Conservation (phyloP, 1,140 invertebrate genomes). For the Vollenhovia emeryi region DNA sequence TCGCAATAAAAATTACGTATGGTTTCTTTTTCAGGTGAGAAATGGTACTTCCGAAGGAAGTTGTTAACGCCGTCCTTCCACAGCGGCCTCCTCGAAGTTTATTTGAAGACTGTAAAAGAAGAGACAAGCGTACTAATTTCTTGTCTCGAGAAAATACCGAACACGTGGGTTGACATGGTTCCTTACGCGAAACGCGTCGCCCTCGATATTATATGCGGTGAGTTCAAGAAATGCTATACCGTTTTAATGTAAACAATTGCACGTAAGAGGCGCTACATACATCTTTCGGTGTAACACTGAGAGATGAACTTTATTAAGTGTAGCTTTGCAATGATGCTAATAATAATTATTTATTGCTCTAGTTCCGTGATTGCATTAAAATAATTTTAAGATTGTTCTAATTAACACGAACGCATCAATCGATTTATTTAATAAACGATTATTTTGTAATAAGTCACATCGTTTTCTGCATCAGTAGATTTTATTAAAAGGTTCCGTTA, state of each 20-base stretch:
- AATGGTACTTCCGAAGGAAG: conserved; percentile 89
- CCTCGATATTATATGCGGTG: conserved; percentile 90
- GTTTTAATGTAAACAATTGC: background rate
- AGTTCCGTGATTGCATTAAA: background rate
- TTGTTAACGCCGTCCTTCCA: conserved; percentile 92
- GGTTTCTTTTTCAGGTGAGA: conserved; percentile 85
- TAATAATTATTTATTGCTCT: background rate
- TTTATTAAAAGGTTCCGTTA: background rate
- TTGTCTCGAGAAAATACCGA: conserved; percentile 87
- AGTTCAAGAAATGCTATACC: conserved; percentile 64
- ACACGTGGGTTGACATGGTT: conserved; percentile 87
- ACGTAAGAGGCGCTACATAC: background rate
- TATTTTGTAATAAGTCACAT: background rate
- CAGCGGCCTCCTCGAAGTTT: conserved; percentile 90
- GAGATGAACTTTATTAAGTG: background rate
- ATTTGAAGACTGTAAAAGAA: conserved; percentile 86
- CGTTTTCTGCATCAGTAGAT: background rate
- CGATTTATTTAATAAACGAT: background rate
- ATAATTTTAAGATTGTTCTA: background rate
- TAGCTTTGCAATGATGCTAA: background rate
- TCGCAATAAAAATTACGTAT: background rate
- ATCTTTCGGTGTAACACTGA: no score
- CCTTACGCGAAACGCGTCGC: conserved; percentile 88
- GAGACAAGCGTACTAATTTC: conserved; percentile 86
- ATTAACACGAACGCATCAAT: background rate